Evolutionary conservation across 2,888 invertebrate species (phyloP).

Genomic region (Pseudococcus viburni): DNA sequence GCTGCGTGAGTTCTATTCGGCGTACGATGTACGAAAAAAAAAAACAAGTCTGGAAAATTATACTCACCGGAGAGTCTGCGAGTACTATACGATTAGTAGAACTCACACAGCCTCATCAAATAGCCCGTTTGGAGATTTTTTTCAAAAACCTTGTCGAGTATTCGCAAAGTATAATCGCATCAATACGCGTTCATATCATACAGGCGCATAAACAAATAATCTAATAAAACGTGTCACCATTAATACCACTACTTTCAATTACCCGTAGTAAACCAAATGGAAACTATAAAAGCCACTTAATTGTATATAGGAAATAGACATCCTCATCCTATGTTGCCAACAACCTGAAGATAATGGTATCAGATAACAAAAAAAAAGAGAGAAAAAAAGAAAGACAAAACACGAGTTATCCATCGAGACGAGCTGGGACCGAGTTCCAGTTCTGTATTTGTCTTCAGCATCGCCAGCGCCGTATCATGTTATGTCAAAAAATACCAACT

Average conservation of each 20-base stretch:
- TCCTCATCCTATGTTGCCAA: conserved; percentile 61
- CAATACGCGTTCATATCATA: conserved; percentile 43
- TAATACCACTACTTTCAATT: conserved; percentile 63
- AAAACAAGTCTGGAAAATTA: conserved; percentile 16
- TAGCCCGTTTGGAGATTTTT: neutral
- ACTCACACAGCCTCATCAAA: neutral
- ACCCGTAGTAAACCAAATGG: conserved; percentile 62
- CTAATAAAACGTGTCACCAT: conserved; percentile 65
- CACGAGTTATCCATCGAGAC: conserved; percentile 64
- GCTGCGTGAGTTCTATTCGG: conserved; percentile 40
- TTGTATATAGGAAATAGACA: conserved; percentile 62
- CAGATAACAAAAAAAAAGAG: conserved; percentile 60
- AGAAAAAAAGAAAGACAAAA: conserved; percentile 39
- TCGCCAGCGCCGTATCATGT: conserved; percentile 65
- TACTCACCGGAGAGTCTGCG: neutral
- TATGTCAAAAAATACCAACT: conserved; percentile 66
- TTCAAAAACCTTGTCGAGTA: neutral
- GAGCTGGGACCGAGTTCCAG: conserved; percentile 58
- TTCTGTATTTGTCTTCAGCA: conserved; percentile 56
- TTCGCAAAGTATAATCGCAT: conserved; percentile 40
- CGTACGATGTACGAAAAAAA: neutral
- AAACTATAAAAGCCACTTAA: conserved; percentile 66
- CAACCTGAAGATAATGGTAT: conserved; percentile 62
- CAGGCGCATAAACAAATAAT: conserved; percentile 60
- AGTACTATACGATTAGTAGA: neutral